phyloP scores from a whole-genome alignment of 2,888 invertebrate genomes.

The Hipparchia sbordonii region DNA sequence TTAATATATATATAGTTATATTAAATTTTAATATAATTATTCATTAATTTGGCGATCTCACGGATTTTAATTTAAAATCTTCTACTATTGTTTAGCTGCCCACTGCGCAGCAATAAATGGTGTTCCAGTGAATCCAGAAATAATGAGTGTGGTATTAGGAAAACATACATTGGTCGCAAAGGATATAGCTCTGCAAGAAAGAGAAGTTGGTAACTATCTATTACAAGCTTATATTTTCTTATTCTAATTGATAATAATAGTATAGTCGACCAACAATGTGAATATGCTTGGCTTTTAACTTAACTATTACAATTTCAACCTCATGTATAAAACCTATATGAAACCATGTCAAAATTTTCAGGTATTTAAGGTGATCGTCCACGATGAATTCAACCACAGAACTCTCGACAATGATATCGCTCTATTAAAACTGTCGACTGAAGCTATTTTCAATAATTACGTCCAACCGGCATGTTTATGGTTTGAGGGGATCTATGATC shows the following conservation, averaged over 20 bases:
- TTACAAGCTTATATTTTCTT: too few species aligned
- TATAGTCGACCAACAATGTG: too few species aligned
- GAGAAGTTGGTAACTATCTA: conserved; percentile 18
- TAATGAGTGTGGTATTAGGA: conserved; percentile 19
- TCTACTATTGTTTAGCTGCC: conserved; percentile 9
- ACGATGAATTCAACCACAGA: conserved; percentile 34
- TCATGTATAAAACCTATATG: too few species aligned
- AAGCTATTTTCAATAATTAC: conserved; percentile 42
- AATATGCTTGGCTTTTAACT: too few species aligned
- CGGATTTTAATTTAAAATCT: too few species aligned
- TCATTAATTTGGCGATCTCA: too few species aligned
- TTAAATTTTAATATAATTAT: too few species aligned
- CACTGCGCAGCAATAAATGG: conserved; percentile 22
- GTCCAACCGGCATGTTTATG: conserved; percentile 51
- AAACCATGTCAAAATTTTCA: neutral
- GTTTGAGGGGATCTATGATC: conserved; percentile 33
- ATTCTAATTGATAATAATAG: neutral
- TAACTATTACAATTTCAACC: too few species aligned
- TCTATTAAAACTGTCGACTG: conserved; percentile 42
- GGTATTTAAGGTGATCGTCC: conserved; percentile 30
- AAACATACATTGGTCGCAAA: conserved; percentile 22
- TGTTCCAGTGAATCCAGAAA: conserved; percentile 24
- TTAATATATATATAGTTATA: too few species aligned
- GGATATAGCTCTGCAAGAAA: conserved; percentile 26
- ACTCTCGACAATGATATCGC: conserved; percentile 46